A percentile compares a stretch with the other conserved stretches of the same genome.
These are phyloP conservation scores for Temnothorax rugatulus DNA, from an alignment of 2,888 invertebrate genomes.

Conservation along the genomic window DNA sequence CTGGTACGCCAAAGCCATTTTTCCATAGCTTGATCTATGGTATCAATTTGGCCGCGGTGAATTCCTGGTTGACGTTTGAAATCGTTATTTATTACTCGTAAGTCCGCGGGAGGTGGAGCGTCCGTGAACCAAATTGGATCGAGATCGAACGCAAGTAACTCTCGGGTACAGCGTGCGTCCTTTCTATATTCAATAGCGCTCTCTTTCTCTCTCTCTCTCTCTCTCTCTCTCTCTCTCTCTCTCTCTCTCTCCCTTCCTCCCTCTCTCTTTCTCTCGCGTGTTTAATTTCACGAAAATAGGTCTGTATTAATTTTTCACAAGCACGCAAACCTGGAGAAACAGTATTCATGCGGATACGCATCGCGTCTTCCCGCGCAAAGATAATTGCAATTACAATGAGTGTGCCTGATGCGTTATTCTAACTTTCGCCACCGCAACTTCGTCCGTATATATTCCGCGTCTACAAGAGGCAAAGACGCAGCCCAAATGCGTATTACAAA, in stretches of 20 bases:
- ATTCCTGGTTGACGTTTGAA: conserved; percentile 81
- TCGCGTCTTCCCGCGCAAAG: background rate
- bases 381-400: conserved; percentile 50
- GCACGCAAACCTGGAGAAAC: background rate
- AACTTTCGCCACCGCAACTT: conserved; percentile 46
- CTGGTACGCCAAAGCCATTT: conserved; percentile 75
- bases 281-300: conserved; percentile 21
- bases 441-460: background rate
- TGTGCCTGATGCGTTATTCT: conserved; percentile 30
- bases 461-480: conserved; percentile 69
- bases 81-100: conserved; percentile 82
- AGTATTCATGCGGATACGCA: background rate
- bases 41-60: conserved; percentile 82
- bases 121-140: conserved; percentile 75
- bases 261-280: background rate
- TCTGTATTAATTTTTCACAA: background rate
- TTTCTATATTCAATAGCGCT: conserved; percentile 4
- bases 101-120: conserved; percentile 74
- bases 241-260: background rate
- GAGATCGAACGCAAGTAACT: conserved; percentile 61
- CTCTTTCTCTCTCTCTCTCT: background rate
- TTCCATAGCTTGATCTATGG: conserved; percentile 82
- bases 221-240: no score
- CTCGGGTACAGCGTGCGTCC: background rate
- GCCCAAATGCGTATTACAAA: conserved; percentile 76